Evolutionary conservation across 2,888 invertebrate genomes (phyloP).

Genomic region (Pseudoips prasinana): DNA sequence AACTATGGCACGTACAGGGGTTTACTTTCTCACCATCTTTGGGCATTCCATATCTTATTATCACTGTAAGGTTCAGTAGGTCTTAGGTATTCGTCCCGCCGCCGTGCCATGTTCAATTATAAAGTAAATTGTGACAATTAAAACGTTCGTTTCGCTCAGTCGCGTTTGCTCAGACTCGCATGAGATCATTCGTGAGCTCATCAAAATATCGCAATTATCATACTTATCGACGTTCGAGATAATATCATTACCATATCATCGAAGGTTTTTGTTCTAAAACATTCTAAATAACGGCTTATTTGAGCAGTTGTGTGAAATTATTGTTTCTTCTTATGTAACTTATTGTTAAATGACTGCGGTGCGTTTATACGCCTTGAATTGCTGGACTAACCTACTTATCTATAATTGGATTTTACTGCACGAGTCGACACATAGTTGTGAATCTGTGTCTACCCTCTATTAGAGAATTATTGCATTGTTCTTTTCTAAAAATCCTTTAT

Average conservation of each 20-base stretch:
- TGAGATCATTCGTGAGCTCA: conserved; percentile 71
- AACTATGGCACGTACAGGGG: conserved; percentile 35
- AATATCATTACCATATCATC: conserved; percentile 23
- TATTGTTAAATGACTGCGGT: too few species aligned
- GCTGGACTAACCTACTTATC: too few species aligned
- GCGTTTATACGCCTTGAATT: too few species aligned
- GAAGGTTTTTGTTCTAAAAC: conserved; percentile 5
- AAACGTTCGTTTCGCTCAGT: conserved; percentile 47
- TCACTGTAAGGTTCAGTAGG: conserved; percentile 15
- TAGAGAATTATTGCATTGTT: too few species aligned
- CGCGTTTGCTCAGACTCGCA: conserved; percentile 31
- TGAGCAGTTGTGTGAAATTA: too few species aligned
- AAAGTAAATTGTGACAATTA: conserved; percentile 60
- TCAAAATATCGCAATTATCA: conserved; percentile 45
- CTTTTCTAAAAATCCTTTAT: too few species aligned
- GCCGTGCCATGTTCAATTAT: conserved; percentile 40
- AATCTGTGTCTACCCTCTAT: too few species aligned
- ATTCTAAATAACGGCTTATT: background rate
- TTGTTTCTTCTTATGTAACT: too few species aligned
- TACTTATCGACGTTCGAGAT: conserved; percentile 20
- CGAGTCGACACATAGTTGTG: too few species aligned
- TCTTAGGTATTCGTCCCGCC: conserved; percentile 1
- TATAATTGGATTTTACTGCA: too few species aligned
- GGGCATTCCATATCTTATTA: conserved; percentile 42
- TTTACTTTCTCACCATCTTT: conserved; percentile 42